A percentile compares a stretch with the other conserved stretches of the same genome.
phyloP scores from a whole-genome alignment of 2,888 invertebrate genomes.

The Trachelus iudaicus region DNA sequence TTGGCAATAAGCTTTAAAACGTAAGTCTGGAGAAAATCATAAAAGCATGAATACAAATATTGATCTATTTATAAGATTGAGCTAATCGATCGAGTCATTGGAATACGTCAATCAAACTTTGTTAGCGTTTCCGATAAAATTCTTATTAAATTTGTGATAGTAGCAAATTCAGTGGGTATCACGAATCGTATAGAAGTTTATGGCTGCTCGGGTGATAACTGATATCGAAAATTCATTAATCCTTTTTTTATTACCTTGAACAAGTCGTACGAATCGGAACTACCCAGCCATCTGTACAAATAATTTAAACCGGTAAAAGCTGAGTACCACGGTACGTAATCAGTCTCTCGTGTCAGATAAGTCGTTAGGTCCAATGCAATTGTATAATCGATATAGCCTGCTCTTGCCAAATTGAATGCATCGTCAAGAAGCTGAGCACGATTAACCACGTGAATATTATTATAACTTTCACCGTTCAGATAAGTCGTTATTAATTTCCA shows the following conservation, averaged over 20 bases:
- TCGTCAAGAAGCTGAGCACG: constrained; percentile 85
- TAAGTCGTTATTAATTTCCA: constrained; percentile 70
- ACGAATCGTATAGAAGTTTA: neutral
- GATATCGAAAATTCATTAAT: neutral
- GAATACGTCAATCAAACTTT: neutral
- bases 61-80: neutral
- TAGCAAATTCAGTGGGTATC: neutral
- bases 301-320: constrained; percentile 62
- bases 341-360: constrained; percentile 75
- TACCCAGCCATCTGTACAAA: neutral
- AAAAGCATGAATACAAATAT: neutral
- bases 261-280: neutral
- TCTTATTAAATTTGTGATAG: neutral
- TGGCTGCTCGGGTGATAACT: neutral
- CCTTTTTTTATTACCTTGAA: neutral
- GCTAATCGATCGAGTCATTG: neutral
- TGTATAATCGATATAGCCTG: constrained; percentile 74
- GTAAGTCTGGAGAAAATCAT: constrained; percentile 5
- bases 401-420: constrained; percentile 82
- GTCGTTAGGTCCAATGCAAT: constrained; percentile 77
- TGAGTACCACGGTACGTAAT: constrained; percentile 82
- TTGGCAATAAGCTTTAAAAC: constrained; percentile 1
- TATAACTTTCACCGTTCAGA: constrained; percentile 63
- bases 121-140: neutral
- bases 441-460: constrained; percentile 73